These are phyloP conservation scores for Acanthornis magna DNA, from an alignment of 2,797 vertebrate genomes.

Conservation along the genomic window DNA sequence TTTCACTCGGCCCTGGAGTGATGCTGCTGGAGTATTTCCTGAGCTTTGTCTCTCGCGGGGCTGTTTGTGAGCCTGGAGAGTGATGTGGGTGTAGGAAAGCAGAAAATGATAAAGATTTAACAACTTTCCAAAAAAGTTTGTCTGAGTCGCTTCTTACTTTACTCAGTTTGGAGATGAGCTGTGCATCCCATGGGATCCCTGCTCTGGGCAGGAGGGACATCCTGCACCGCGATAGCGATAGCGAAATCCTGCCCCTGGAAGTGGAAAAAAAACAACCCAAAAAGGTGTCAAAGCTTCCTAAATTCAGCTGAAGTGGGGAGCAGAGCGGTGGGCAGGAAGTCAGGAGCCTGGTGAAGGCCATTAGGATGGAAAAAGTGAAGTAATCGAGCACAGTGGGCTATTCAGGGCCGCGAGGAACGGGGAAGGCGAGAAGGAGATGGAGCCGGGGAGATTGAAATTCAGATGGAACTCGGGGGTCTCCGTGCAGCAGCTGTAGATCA, in stretches of 20 bases:
- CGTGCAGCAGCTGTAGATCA: conserved; percentile 30
- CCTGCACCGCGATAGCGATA: not conserved
- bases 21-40: not conserved
- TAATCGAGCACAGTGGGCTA: conserved; percentile 43
- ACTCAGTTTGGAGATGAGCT: not conserved
- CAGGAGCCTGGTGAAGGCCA: conserved; percentile 29
- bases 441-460: conserved; percentile 16
- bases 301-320: not conserved
- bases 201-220: not conserved
- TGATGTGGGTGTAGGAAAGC: not conserved
- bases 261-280: not conserved
- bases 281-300: not conserved
- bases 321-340: conserved; percentile 27
- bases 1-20: not conserved
- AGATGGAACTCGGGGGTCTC: conserved; percentile 32
- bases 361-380: conserved; percentile 61
- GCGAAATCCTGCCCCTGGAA: not conserved
- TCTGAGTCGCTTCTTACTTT: not conserved
- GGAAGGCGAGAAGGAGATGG: not conserved
- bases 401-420: conserved; percentile 15
- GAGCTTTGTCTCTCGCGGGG: not conserved
- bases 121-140: not conserved
- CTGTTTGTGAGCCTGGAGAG: not conserved
- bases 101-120: not conserved
- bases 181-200: not conserved